Conservation (phyloP, 2,797 vertebrate genomes). For the Eospalax fontanierii region DNA sequence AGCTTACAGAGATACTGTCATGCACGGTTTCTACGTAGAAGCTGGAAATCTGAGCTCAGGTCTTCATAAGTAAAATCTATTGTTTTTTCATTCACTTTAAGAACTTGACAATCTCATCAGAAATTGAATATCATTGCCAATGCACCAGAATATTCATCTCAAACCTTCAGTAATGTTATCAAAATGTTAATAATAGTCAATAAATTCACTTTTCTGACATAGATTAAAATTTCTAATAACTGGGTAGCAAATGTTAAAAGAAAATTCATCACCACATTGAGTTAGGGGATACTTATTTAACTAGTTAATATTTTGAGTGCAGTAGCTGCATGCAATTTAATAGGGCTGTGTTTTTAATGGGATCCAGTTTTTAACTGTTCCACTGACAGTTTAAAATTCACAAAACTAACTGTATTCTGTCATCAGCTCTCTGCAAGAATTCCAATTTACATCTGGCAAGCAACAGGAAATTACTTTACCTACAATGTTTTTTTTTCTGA, state of each 20-base stretch:
- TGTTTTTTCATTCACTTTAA: slow-evolving; percentile 30
- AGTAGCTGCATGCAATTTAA: slow-evolving; percentile 48
- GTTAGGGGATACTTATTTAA: slow-evolving; percentile 30
- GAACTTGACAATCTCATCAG: neutral
- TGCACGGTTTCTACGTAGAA: no score
- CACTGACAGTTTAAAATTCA: slow-evolving; percentile 18
- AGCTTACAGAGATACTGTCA: no score
- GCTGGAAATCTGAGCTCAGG: no score
- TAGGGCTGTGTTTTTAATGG: neutral
- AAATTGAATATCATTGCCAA: slow-evolving; percentile 29
- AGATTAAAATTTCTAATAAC: slow-evolving; percentile 46
- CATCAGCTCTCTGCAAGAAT: neutral
- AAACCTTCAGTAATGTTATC: neutral
- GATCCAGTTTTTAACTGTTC: slow-evolving; percentile 3
- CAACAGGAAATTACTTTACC: slow-evolving; percentile 60
- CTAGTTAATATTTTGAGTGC: slow-evolving; percentile 34
- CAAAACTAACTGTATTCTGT: neutral
- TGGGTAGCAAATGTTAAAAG: slow-evolving; percentile 19
- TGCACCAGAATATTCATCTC: neutral
- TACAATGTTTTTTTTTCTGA: slow-evolving; percentile 29
- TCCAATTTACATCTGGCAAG: slow-evolving; percentile 65
- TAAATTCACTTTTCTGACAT: slow-evolving; percentile 34
- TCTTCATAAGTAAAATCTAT: neutral
- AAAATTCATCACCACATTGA: neutral
- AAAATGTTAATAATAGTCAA: neutral